Conservation (phyloP, 2,113 vertebrate species). For the Tragulus kanchil region DNA sequence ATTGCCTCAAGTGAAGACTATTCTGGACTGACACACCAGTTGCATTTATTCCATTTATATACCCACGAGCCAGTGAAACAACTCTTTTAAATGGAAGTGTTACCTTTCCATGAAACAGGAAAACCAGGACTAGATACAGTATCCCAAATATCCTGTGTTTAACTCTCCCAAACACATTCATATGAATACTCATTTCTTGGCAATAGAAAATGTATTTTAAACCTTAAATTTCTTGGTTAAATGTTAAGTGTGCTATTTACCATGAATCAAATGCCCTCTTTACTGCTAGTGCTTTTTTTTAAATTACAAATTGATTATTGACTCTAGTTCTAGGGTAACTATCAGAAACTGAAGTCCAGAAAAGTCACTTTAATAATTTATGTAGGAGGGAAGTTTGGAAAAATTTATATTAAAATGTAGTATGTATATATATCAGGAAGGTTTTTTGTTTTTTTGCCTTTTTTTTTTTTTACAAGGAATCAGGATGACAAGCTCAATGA, state of each 20-base stretch:
- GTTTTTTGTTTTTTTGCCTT: not conserved
- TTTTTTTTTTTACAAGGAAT: not conserved
- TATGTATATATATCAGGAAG: not conserved
- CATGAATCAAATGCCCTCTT: not conserved
- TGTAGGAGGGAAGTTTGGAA: not conserved
- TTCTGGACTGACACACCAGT: not conserved
- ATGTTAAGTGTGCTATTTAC: not conserved
- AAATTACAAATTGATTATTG: not conserved
- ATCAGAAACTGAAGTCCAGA: not conserved
- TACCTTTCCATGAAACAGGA: not conserved
- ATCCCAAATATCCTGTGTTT: not conserved
- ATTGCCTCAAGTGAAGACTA: not conserved
- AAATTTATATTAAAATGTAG: not conserved
- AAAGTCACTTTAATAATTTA: not conserved
- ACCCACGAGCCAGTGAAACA: not conserved
- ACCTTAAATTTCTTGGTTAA: constrained; percentile 8
- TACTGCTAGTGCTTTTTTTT: not conserved
- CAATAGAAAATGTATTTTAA: not conserved
- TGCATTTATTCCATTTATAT: not conserved
- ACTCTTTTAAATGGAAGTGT: not conserved
- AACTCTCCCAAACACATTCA: not conserved
- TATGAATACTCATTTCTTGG: not conserved
- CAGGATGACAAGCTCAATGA: not conserved
- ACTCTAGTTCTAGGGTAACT: not conserved
- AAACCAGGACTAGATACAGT: not conserved